These are phyloP conservation scores for Ptycholaimellus sp. DNA, from an alignment of 2,888 invertebrate genomes.

Conservation along the genomic window DNA sequence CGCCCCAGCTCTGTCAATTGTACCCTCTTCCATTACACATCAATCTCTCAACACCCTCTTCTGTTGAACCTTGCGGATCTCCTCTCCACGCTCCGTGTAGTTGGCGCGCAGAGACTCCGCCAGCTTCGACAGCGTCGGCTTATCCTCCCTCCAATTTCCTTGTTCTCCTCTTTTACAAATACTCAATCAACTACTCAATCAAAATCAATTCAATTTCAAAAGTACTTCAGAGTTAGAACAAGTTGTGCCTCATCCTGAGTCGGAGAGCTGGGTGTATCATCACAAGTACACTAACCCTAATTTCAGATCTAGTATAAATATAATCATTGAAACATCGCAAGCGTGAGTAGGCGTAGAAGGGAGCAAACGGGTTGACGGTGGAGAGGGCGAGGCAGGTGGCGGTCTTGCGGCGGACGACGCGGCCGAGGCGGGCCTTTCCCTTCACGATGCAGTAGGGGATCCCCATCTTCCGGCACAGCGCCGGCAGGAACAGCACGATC, in stretches of 20 bases:
- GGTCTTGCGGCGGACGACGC: slow-evolving; percentile 81
- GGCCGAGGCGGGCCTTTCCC: slow-evolving; percentile 83
- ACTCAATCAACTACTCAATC: too few relatives aligned
- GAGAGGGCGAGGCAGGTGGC: slow-evolving; percentile 67
- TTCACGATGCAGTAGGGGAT: slow-evolving; percentile 99
- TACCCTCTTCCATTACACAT: not conserved
- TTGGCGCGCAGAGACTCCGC: slow-evolving; percentile 86
- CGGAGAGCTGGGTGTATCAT: too few relatives aligned
- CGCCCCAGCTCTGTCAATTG: slow-evolving; percentile 64
- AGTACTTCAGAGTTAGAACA: too few relatives aligned
- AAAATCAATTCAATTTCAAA: too few relatives aligned
- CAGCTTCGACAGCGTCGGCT: slow-evolving; percentile 62
- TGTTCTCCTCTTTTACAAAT: not conserved
- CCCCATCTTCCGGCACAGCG: slow-evolving; percentile 86
- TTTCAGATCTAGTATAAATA: too few relatives aligned
- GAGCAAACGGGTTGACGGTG: slow-evolving; percentile 41
- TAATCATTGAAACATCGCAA: not conserved
- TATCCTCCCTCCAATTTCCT: slow-evolving; percentile 43
- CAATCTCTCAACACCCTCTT: not conserved
- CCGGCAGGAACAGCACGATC: slow-evolving; percentile 88
- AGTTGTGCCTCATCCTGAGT: too few relatives aligned
- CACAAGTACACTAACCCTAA: too few relatives aligned
- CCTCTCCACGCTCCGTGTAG: slow-evolving; percentile 94
- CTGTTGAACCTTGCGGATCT: slow-evolving; percentile 29
- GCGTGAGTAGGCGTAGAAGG: not conserved